Evolutionary conservation across 2,113 vertebrate genomes (phyloP), one percentile per base, ranked within the genome.

Genomic region (Actenoides lindsayi): DNA sequence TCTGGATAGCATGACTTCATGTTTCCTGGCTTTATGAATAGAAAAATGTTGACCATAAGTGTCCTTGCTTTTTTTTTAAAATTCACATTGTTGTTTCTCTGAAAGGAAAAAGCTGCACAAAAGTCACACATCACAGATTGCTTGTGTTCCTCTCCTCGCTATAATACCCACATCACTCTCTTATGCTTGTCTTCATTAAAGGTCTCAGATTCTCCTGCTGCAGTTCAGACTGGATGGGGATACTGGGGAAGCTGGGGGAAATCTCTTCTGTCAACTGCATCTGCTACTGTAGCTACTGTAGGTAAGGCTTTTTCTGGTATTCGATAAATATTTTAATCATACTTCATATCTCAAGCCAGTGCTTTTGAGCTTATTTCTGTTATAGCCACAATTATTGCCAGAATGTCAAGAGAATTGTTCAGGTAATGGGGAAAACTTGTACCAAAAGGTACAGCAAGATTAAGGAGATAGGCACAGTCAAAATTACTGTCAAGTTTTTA

Each of bases 161-260:
- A 0, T 51, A 50, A 39, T 53, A 50, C 35, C 48, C 79, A 18
- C 53, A 57, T 95, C 33, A 37, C 13, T 82, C 35, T 93, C 35
- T 82, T 91, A 27, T 48, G 67, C 35, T 96, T 96, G 93, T 79
- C 37, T 96, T 91, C 76, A n/a, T 83, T 95, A 91, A 92, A 98
- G 98, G 96, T 93, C 48, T 94, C 96, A 30, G 91, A 89, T 90
- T 95, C 98, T 93, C 94, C 96, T 25, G 89, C 98, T 39, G 98
- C 97, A 50, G 86, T 98, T 70, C 98, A 98, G 82, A 98, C 98
- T 16, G 98, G 99, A 48, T 99, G 99, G 99, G 99, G 99, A 2
- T 99, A 98, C 89, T 99, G 99, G 99, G 99, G 99, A 54, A 99
- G 97, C 96, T 99, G 99, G 99, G 99, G 99, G 28, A 99, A 99